phyloP scores from a whole-genome alignment of 2,888 invertebrate species.

The Dryomyza anilis region DNA sequence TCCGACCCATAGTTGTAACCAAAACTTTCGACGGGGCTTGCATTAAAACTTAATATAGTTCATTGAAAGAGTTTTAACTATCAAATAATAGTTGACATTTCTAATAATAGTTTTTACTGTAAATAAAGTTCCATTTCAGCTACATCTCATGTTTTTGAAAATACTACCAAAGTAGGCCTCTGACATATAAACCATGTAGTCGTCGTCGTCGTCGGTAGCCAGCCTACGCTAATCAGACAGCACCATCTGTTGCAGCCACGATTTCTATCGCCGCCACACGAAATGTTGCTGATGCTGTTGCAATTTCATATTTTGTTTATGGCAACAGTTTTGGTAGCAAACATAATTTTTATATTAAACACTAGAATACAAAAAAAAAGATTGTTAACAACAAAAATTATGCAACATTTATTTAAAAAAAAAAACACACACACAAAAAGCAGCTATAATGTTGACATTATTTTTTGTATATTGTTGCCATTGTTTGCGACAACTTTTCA shows the following conservation, averaged over 20 bases:
- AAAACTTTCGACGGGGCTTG: no score
- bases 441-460: constrained; percentile 10
- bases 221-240: no score
- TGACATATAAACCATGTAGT: no score
- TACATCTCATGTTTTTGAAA: no score
- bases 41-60: no score
- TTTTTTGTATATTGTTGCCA: neutral
- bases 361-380: neutral
- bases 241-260: constrained; percentile 12
- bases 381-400: neutral
- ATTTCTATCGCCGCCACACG: constrained; percentile 1
- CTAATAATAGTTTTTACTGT: no score
- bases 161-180: no score
- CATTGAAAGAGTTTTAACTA: no score
- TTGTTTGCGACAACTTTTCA: neutral
- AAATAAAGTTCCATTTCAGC: no score
- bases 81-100: no score
- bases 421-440: constrained; percentile 1
- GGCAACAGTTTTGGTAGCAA: neutral
- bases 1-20: no score
- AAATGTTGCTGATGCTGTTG: neutral
- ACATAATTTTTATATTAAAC: neutral
- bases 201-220: no score
- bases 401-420: neutral
- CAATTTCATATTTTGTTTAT: neutral